Percentiles rank a stretch among this genome's conserved stretches.
phyloP scores from a whole-genome alignment of 1,140 invertebrate species.

The Leucophenga varia region DNA sequence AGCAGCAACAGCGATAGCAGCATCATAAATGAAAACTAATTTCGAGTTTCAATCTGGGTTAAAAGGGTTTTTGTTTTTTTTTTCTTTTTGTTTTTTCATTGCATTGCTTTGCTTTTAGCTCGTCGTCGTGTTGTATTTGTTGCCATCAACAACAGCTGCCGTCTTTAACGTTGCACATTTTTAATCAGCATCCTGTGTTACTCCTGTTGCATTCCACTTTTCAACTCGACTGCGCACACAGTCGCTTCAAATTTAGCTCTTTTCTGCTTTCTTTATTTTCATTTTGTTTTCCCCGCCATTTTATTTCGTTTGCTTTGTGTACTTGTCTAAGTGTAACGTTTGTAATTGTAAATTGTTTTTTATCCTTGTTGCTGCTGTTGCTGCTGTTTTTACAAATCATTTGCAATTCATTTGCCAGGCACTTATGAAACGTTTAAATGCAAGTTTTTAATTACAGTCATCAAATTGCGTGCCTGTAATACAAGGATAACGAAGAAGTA shows the following conservation, averaged over 20 bases:
- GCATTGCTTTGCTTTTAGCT: slow-evolving; percentile 1
- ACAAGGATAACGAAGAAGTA: too few relatives aligned
- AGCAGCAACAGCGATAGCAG: slow-evolving; percentile 6
- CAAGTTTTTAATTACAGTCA: slow-evolving; percentile 39
- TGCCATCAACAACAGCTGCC: slow-evolving; percentile 22
- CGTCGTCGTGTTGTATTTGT: slow-evolving; percentile 1
- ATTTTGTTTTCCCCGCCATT: too few relatives aligned
- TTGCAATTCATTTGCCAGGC: slow-evolving; percentile 40
- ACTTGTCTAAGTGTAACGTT: background rate
- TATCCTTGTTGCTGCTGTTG: slow-evolving; percentile 10
- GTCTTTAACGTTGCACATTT: slow-evolving; percentile 28
- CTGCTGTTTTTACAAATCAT: slow-evolving; percentile 42
- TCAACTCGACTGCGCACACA: slow-evolving; percentile 5
- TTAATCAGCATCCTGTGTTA: slow-evolving; percentile 41
- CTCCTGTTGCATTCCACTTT: slow-evolving; percentile 36
- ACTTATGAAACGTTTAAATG: slow-evolving; percentile 44
- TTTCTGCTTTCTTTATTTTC: background rate
- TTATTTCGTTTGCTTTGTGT: too few relatives aligned
- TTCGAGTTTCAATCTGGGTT: slow-evolving; percentile 52
- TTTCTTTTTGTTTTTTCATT: too few relatives aligned
- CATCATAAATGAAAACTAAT: slow-evolving; percentile 52
- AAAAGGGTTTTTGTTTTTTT: slow-evolving; percentile 34
- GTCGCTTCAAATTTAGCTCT: slow-evolving; percentile 9
- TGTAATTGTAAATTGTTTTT: slow-evolving; percentile 26
- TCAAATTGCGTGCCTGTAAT: too few relatives aligned